Base-by-base conservation (phyloP, 2,888 invertebrate genomes). In the Helleia helle region DNA sequence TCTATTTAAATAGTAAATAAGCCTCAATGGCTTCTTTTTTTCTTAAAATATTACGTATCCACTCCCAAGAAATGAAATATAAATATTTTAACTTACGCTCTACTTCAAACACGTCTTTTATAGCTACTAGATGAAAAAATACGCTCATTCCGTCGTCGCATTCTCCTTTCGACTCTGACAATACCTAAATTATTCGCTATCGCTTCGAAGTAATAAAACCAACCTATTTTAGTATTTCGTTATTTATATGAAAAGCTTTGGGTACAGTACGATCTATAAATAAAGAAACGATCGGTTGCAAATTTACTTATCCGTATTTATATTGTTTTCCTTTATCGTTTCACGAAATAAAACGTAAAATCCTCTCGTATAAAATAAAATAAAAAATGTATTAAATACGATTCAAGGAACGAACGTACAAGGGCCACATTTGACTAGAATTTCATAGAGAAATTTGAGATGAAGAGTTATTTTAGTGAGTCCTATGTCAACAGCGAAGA, bases 141-240 rank as follows among this genome's bases (percentile, higher is more conserved):
- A n/a, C n/a, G 18, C 17, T 31, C 12, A 30, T 30, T 30, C 31
- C 17, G 18, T 39, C 34, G 17, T 22, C 18, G 31, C 14, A 31
- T 31, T 6, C 34, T 8, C 18, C 34, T 34, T 34, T 34, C 17
- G 15, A 9, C 9, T 14, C 22, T 24, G 24, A 39, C 38, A 39
- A 39, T 39, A 29, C 38, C 29, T 39, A 29, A 39, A 29, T 39
- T 39, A 39, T 39, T 39, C 38, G 14, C 22, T 14, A 39, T 39
- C 38, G 14, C 22, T 14, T 24, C 38, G 5, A 18, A 4, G 38
- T 39, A 15, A 24, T 39, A 39, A 39, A 39, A 39, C 39, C 30
- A 39, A 28, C 39, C 39, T 39, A 30, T 39, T 30, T 39, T 30
- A 22, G 29, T 24, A 39, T 30, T 39, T 37, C 26, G 11, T 28